Conservation (phyloP, 2,888 invertebrate species). For the Archips crataeganus region DNA sequence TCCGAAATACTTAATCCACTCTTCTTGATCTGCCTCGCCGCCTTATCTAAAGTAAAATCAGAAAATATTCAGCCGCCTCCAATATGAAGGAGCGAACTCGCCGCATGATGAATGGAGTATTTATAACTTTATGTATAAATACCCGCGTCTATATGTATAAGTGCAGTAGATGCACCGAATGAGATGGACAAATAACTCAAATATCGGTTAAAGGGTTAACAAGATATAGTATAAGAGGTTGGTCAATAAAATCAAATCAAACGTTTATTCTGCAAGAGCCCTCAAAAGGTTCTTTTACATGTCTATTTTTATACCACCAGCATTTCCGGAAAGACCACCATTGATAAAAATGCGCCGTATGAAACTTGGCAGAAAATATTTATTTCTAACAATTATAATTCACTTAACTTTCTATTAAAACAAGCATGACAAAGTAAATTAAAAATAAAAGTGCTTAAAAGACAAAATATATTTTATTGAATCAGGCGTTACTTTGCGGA, state of each 20-base stretch:
- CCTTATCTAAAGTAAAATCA: background rate
- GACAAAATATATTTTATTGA: too few species aligned
- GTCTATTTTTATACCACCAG: too few species aligned
- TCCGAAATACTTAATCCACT: too few species aligned
- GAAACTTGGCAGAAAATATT: too few species aligned
- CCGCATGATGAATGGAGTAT: constrained; percentile 2
- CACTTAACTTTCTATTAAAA: too few species aligned
- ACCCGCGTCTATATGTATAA: background rate
- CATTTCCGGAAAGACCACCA: too few species aligned
- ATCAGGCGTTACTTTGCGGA: too few species aligned
- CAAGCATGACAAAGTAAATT: too few species aligned
- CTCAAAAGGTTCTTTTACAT: background rate
- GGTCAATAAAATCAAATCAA: background rate
- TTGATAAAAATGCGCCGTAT: too few species aligned
- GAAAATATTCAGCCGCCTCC: background rate
- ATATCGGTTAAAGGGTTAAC: background rate
- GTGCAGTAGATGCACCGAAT: background rate
- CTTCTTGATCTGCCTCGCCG: too few species aligned
- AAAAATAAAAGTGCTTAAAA: too few species aligned
- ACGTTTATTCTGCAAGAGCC: background rate
- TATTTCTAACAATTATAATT: too few species aligned
- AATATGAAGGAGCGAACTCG: background rate
- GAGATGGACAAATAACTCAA: background rate
- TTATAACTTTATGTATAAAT: background rate
- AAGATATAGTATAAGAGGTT: background rate